Evolutionary conservation across 92 coral and sea anemone genomes (phyloP), one percentile per base, ranked within the genome.

Genomic region (Anthopleura xanthogrammica): DNA sequence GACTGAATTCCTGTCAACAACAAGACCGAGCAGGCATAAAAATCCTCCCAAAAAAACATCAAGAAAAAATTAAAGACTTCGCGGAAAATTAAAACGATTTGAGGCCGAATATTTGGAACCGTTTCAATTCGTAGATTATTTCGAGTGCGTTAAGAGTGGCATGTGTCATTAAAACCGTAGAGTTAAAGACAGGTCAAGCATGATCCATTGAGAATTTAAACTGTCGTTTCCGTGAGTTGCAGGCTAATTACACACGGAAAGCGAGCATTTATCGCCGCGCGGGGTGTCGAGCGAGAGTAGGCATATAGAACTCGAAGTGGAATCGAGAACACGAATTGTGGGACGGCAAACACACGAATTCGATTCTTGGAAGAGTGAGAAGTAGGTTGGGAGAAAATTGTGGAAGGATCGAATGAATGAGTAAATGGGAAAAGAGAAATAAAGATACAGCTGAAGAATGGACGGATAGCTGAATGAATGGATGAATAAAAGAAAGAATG

Each of bases 131-230:
- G 13, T 3, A 36, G 74, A 29, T 68, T 68, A 68, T 68, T 68
- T 68, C 42, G 74, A 68, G 74, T 68, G 42, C 42, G 41, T 68
- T 68, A 12, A 68, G 20, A 64, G 74, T 68, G 74, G 72, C 50
- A 46, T 56, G 71, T 57, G 62, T 65, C 54, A 36, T 39, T 79
- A 79, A 60, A 62, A 56, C 82, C 24, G 52, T 36, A 16, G 40
- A 50, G 83, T 72, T 80, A 80, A 80, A 80, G 40, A 62, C 75
- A 80, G 83, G 83, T 80, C 83, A 80, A 80, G 83, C 75, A 80
- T 64, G 52, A 80, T 80, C 74, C 52, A 80, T 64, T 80, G 75
- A 80, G 75, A 80, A 41, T 80, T 80, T 80, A 60, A 80, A 80
- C 60, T 80, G 83, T 64, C 60, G 83, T 42, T 62, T 80, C 83